Conservation (phyloP, 1,140 invertebrate genomes). For the Neodiprion fabricii region DNA sequence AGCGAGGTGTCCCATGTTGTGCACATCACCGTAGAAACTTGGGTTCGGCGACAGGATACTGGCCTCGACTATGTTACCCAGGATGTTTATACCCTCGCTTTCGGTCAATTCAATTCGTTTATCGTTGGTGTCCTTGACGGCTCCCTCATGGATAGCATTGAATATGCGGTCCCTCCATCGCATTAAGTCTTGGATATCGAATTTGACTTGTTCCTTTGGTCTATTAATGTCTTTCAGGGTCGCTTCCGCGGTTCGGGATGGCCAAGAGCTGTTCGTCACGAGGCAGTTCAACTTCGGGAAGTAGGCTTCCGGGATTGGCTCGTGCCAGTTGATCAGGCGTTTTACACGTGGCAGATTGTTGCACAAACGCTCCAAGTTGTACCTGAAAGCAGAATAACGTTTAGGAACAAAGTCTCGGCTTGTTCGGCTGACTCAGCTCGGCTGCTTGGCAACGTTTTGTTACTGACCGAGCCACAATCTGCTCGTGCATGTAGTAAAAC, state of each 20-base stretch:
- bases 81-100: conserved; percentile 75
- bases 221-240: conserved; percentile 70
- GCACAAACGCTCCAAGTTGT: conserved; percentile 74
- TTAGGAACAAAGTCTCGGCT: conserved; percentile 1
- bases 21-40: conserved; percentile 75
- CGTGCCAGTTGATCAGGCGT: conserved; percentile 66
- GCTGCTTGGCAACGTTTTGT: neutral
- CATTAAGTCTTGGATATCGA: conserved; percentile 74
- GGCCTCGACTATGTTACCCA: conserved; percentile 81
- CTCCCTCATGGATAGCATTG: conserved; percentile 75
- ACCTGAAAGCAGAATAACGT: conserved; percentile 57
- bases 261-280: conserved; percentile 70
- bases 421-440: neutral
- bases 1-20: conserved; percentile 75
- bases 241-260: conserved; percentile 67
- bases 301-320: conserved; percentile 73
- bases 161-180: conserved; percentile 78
- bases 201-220: conserved; percentile 69
- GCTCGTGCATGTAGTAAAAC: conserved; percentile 83
- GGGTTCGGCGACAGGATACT: conserved; percentile 74
- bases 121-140: conserved; percentile 61
- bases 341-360: conserved; percentile 67
- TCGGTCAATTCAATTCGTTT: conserved; percentile 67
- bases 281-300: conserved; percentile 76
- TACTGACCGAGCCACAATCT: conserved; percentile 68